Percentiles rank a stretch among this genome's conserved stretches.
Evolutionary conservation across 1,140 invertebrate species (phyloP).

Genomic region (Drosophila novamexicana): DNA sequence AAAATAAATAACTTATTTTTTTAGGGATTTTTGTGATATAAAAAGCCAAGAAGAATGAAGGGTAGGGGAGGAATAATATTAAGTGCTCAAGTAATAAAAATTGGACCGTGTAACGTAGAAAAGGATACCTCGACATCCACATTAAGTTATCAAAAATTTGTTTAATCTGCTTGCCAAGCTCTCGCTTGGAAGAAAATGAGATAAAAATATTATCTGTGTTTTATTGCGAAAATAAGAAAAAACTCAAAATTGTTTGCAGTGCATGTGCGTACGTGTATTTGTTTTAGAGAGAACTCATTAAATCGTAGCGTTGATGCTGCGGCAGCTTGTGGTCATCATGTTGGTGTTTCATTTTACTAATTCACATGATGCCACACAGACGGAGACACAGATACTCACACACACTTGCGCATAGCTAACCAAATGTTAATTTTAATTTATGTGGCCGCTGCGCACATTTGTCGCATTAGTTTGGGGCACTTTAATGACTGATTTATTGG

Average conservation of each 20-base stretch:
- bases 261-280: constrained; percentile 7
- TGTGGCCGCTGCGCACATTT: constrained; percentile 74
- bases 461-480: constrained; percentile 75
- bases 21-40: too few species aligned
- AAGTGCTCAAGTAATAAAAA: too few species aligned
- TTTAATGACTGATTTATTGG: constrained; percentile 82
- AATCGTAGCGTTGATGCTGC: constrained; percentile 63
- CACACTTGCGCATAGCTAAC: constrained; percentile 16
- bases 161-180: background rate
- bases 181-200: background rate
- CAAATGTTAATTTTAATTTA: constrained; percentile 81
- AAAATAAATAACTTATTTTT: too few species aligned
- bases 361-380: constrained; percentile 64
- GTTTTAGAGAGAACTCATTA: constrained; percentile 64
- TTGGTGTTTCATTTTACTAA: constrained; percentile 79
- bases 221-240: background rate
- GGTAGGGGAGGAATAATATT: too few species aligned
- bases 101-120: too few species aligned
- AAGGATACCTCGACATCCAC: too few species aligned
- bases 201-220: too few species aligned
- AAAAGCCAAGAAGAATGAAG: too few species aligned
- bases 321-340: constrained; percentile 75
- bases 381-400: constrained; percentile 4
- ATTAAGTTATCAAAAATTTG: background rate
- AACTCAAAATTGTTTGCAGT: background rate